Conservation (phyloP, 2,888 invertebrate species). For the Aquatica leii region DNA sequence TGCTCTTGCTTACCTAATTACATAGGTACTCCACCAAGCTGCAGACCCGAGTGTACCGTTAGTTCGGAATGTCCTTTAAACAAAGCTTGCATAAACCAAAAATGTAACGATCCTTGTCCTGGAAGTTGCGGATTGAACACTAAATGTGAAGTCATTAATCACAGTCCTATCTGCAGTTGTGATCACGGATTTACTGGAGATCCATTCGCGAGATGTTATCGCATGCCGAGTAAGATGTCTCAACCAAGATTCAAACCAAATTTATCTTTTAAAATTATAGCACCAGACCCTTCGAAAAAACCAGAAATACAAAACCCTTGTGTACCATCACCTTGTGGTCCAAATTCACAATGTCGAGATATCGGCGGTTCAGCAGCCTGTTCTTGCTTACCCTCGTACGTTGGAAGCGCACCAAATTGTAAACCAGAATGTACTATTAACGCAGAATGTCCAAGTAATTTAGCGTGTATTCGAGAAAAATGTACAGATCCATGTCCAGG, state of each 20-base stretch:
- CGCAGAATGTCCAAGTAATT: slow-evolving; percentile 77
- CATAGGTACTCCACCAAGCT: slow-evolving; percentile 65
- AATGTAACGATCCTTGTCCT: slow-evolving; percentile 66
- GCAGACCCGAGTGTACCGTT: slow-evolving; percentile 63
- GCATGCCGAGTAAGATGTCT: slow-evolving; percentile 28
- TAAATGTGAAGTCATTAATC: slow-evolving; percentile 64
- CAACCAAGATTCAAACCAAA: not conserved
- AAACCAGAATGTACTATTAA: slow-evolving; percentile 69
- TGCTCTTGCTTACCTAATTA: slow-evolving; percentile 63
- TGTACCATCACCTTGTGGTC: slow-evolving; percentile 60
- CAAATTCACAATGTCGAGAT: slow-evolving; percentile 68
- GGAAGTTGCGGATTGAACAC: slow-evolving; percentile 65
- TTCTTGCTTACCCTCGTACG: slow-evolving; percentile 72
- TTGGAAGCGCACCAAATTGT: slow-evolving; percentile 72
- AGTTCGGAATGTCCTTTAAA: slow-evolving; percentile 63
- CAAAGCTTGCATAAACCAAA: slow-evolving; percentile 63
- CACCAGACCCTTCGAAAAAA: slow-evolving; percentile 46
- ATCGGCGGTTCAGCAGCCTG: slow-evolving; percentile 75
- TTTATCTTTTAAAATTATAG: slow-evolving; percentile 23
- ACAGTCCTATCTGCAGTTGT: slow-evolving; percentile 71
- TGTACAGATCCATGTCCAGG: slow-evolving; percentile 85
- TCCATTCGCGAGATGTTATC: slow-evolving; percentile 66
- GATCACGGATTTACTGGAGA: slow-evolving; percentile 71
- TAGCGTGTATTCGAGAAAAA: slow-evolving; percentile 79
- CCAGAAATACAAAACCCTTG: slow-evolving; percentile 53